phyloP scores from a whole-genome alignment of 2,113 vertebrate genomes.

The Acanthochromis polyacanthus region DNA sequence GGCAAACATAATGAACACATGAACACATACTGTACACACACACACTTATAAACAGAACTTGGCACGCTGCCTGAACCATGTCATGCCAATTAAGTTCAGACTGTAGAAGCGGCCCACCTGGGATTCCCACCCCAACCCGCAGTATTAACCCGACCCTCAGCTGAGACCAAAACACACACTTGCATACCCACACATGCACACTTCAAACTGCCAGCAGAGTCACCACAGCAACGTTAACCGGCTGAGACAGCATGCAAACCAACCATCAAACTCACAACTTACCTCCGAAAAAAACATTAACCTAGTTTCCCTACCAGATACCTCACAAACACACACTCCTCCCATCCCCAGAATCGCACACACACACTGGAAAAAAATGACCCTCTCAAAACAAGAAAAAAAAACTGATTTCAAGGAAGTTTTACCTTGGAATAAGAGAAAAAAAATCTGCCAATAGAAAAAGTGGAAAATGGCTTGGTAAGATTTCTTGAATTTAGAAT shows the following conservation, averaged over 20 bases:
- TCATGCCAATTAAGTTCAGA: conserved; percentile 80
- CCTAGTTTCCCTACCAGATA: conserved; percentile 20
- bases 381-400: too few relatives aligned
- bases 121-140: conserved; percentile 65
- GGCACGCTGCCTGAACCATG: conserved; percentile 69
- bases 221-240: not conserved
- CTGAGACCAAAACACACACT: conserved; percentile 33
- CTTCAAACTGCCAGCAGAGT: conserved; percentile 12
- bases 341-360: not conserved
- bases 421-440: too few relatives aligned
- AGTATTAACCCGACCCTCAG: conserved; percentile 72
- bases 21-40: not conserved
- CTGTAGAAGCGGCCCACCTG: conserved; percentile 76
- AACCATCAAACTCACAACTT: conserved; percentile 7
- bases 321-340: too few relatives aligned
- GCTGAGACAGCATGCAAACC: conserved; percentile 9
- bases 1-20: not conserved
- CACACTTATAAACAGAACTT: conserved; percentile 41
- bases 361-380: not conserved
- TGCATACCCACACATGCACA: not conserved
- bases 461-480: too few relatives aligned
- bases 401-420: too few relatives aligned
- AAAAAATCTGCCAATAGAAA: too few relatives aligned
- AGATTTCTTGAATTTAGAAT: too few relatives aligned
- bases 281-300: conserved; percentile 31